Conservation (phyloP, 2,113 vertebrate genomes). For the Aspidoscelis tigris region DNA sequence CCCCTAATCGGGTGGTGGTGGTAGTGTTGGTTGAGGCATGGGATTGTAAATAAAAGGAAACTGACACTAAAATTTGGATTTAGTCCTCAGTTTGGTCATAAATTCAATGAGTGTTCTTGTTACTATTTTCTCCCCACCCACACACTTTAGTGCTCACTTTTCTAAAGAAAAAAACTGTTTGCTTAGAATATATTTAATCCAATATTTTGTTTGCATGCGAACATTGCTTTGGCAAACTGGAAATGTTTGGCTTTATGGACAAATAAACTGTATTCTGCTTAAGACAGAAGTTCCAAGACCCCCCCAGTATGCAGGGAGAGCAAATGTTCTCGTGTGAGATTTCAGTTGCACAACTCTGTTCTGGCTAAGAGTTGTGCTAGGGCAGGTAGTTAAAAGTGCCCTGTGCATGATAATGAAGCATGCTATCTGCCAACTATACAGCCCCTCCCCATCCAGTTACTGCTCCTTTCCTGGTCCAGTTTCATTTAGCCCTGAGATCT, state of each 20-base stretch:
- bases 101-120: background rate
- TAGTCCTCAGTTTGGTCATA: background rate
- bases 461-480: background rate
- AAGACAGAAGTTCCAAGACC: background rate
- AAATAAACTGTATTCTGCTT: background rate
- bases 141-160: too few relatives aligned
- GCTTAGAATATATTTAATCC: background rate
- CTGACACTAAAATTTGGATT: background rate
- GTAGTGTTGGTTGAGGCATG: too few relatives aligned
- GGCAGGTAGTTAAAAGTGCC: too few relatives aligned
- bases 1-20: too few relatives aligned
- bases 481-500: background rate
- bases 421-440: too few relatives aligned
- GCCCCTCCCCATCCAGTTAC: too few relatives aligned
- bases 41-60: background rate
- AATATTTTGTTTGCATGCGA: background rate
- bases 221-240: background rate
- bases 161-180: background rate
- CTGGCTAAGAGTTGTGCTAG: background rate
- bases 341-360: background rate
- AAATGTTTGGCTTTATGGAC: background rate
- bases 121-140: background rate
- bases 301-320: background rate
- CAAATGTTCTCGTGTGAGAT: background rate
- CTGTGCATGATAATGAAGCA: too few relatives aligned